A percentile compares a stretch with the other conserved stretches of the same genome.
Evolutionary conservation across 2,797 vertebrate species (phyloP).

Genomic region (Otus scops): DNA sequence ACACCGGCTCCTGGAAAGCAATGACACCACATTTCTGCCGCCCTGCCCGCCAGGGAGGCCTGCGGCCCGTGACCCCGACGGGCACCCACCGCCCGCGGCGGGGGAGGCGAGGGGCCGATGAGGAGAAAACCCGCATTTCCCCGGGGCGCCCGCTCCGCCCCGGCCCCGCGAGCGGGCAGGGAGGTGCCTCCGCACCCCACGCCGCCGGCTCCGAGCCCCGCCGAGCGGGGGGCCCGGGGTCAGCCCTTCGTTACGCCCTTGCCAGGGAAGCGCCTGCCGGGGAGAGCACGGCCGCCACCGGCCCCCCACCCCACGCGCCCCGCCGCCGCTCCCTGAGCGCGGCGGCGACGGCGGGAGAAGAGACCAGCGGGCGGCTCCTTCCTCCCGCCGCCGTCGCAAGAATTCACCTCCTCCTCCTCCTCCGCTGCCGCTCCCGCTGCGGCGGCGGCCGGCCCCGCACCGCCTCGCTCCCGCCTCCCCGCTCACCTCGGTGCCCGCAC

Average conservation of each 20-base stretch:
- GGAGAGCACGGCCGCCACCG: neutral
- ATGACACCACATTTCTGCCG: conserved; percentile 55
- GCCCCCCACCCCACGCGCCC: neutral
- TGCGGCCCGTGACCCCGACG: neutral
- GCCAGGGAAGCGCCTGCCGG: neutral
- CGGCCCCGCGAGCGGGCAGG: neutral
- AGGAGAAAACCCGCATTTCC: neutral
- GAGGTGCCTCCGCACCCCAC: neutral
- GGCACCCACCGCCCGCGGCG: neutral
- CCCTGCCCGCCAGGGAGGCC: neutral
- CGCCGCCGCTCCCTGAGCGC: neutral
- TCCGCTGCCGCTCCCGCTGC: neutral
- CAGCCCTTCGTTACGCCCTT: neutral
- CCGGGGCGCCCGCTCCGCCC: neutral
- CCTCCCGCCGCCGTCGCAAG: neutral
- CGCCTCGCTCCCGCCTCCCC: neutral
- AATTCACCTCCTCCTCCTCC: neutral
- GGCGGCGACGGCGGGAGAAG: too few relatives aligned
- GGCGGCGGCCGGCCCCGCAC: neutral
- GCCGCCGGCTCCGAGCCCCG: neutral
- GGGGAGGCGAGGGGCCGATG: too few relatives aligned
- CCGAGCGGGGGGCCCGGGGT: neutral
- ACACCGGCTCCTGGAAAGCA: neutral
- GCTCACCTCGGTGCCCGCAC: conserved; percentile 49
- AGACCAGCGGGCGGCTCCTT: neutral